Percentiles rank a stretch among this genome's conserved stretches.
Conservation (phyloP, 2,113 vertebrate genomes). For the Chaetodon auriga region DNA sequence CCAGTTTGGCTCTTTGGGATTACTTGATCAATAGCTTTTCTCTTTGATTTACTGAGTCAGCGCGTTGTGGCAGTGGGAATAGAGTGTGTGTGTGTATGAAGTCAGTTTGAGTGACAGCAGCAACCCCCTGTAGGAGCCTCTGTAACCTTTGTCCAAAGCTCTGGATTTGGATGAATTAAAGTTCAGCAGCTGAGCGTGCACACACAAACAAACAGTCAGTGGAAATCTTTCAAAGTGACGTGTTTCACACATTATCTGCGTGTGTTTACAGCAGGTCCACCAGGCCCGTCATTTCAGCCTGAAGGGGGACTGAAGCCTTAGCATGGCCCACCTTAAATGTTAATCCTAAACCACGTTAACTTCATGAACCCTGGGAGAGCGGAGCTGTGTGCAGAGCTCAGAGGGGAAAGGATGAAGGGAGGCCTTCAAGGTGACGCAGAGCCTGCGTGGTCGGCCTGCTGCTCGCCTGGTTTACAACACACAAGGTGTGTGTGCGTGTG, state of each 20-base stretch:
- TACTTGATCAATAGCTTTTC: constrained; percentile 2
- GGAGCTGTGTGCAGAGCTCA: constrained; percentile 30
- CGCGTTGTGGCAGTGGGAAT: background rate
- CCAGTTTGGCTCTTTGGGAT: background rate
- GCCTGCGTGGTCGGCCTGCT: background rate
- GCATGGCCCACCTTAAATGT: constrained; percentile 23
- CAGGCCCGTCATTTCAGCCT: background rate
- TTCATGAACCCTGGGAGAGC: background rate
- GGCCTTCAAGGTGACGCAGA: constrained; percentile 3
- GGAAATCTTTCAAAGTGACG: background rate
- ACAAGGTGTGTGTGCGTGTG: background rate
- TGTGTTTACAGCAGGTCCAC: background rate
- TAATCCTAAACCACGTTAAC: constrained; percentile 48
- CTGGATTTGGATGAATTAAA: constrained; percentile 33
- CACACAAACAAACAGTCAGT: background rate
- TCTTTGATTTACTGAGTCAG: constrained; percentile 26
- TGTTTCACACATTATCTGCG: background rate
- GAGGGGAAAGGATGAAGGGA: background rate
- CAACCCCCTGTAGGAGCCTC: constrained; percentile 4
- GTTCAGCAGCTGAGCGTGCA: background rate
- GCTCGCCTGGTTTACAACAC: constrained; percentile 7
- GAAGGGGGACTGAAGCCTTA: constrained; percentile 39
- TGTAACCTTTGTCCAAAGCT: constrained; percentile 19
- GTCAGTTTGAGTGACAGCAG: background rate
- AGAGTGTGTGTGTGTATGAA: background rate